Conservation (phyloP, 2,113 vertebrate species). For the Rhinolophus ferrumequinum region DNA sequence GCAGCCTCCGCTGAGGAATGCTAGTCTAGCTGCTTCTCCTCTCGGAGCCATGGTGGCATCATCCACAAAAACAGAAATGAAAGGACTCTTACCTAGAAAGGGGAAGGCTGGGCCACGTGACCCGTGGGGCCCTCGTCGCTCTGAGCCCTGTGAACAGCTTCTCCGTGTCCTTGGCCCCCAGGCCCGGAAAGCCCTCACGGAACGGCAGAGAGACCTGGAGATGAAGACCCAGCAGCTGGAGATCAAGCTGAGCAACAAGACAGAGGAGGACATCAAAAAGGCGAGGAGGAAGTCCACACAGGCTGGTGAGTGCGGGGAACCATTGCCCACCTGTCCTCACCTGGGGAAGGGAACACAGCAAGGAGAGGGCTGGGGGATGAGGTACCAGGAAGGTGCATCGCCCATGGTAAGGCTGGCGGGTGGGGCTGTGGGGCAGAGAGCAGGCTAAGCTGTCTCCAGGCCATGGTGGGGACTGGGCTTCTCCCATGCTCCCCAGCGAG, state of each 20-base stretch:
- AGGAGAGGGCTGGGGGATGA: not conserved
- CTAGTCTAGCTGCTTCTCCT: not conserved
- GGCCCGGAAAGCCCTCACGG: slow-evolving; percentile 95
- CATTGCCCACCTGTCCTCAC: accelerated
- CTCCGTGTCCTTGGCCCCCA: slow-evolving; percentile 60
- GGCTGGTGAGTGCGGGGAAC: slow-evolving; percentile 88
- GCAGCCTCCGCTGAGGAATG: not conserved
- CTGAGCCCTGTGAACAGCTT: not conserved
- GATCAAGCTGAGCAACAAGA: slow-evolving; percentile 97
- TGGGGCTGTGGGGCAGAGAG: not conserved
- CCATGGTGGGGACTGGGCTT: accelerated
- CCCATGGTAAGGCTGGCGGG: not conserved
- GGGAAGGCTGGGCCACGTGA: accelerated
- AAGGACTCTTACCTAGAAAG: too few relatives aligned
- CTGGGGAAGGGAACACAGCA: accelerated
- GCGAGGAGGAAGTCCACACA: slow-evolving; percentile 98
- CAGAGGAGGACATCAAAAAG: slow-evolving; percentile 99
- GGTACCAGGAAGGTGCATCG: accelerated
- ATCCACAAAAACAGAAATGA: not conserved
- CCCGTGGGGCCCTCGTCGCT: not conserved
- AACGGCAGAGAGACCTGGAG: slow-evolving; percentile 97
- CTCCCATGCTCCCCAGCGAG: not conserved
- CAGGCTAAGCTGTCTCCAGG: not conserved
- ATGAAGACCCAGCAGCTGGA: slow-evolving; percentile 97
- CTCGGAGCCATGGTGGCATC: not conserved